Evolutionary conservation across 2,888 invertebrate species (phyloP).

Genomic region (Ganaspis brasiliensis): DNA sequence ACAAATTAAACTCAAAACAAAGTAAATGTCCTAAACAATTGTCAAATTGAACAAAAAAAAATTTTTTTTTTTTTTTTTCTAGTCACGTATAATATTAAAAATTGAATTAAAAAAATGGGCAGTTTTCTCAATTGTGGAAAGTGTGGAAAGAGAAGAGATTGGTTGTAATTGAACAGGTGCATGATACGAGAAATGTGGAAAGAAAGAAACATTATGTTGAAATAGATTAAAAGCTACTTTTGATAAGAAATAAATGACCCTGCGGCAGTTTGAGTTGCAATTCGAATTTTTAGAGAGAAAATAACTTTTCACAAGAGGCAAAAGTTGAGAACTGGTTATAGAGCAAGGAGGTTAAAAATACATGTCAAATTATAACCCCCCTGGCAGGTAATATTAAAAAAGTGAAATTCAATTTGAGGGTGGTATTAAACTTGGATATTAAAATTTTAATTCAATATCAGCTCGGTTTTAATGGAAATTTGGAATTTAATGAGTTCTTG

Average conservation of each 20-base stretch:
- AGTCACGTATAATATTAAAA: no score
- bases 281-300: background rate
- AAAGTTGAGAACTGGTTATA: slow-evolving; percentile 20
- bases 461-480: background rate
- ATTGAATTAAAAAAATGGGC: no score
- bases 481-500: background rate
- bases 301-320: slow-evolving; percentile 9
- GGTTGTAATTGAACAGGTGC: no score
- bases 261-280: no score
- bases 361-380: slow-evolving; percentile 1
- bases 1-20: background rate
- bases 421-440: background rate
- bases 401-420: background rate
- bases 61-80: no score
- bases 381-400: slow-evolving; percentile 4
- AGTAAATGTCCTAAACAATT: no score
- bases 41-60: no score
- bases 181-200: no score
- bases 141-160: no score
- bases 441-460: background rate
- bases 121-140: no score
- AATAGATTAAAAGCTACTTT: background rate
- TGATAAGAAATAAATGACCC: background rate
- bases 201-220: background rate
- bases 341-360: background rate